Conservation (phyloP, 2,888 invertebrate species). For the Campoplex capitator region DNA sequence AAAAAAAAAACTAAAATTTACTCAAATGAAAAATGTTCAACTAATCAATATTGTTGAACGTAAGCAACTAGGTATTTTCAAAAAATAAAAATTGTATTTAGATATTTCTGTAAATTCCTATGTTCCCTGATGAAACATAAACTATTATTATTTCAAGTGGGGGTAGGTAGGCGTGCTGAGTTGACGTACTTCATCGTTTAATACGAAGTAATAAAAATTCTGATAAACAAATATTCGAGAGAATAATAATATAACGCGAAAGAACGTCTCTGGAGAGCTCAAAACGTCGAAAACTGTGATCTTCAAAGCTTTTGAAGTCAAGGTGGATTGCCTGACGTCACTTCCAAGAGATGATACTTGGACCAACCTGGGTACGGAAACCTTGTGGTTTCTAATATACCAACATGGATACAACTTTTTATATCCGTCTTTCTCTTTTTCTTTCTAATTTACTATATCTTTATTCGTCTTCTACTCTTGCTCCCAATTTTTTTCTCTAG, state of each 20-base stretch:
- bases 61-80: too few species aligned
- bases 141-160: neutral
- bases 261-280: slow-evolving; percentile 31
- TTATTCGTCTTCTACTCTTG: neutral
- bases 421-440: neutral
- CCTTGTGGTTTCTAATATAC: slow-evolving; percentile 31
- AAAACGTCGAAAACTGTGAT: slow-evolving; percentile 25
- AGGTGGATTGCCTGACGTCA: slow-evolving; percentile 34
- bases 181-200: neutral
- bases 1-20: too few species aligned
- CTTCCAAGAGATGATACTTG: slow-evolving; percentile 31
- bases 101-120: too few species aligned
- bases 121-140: too few species aligned
- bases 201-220: neutral
- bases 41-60: too few species aligned
- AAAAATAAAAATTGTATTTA: too few species aligned
- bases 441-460: slow-evolving; percentile 8
- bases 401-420: slow-evolving; percentile 9
- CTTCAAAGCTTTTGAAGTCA: slow-evolving; percentile 36
- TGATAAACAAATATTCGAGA: slow-evolving; percentile 2
- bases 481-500: neutral
- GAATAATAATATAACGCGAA: slow-evolving; percentile 22
- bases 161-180: neutral
- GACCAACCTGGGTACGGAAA: slow-evolving; percentile 40
- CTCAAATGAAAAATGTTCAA: too few species aligned